These are phyloP conservation scores for Perdita meconis DNA, from an alignment of 2,888 invertebrate genomes.

Conservation along the genomic window DNA sequence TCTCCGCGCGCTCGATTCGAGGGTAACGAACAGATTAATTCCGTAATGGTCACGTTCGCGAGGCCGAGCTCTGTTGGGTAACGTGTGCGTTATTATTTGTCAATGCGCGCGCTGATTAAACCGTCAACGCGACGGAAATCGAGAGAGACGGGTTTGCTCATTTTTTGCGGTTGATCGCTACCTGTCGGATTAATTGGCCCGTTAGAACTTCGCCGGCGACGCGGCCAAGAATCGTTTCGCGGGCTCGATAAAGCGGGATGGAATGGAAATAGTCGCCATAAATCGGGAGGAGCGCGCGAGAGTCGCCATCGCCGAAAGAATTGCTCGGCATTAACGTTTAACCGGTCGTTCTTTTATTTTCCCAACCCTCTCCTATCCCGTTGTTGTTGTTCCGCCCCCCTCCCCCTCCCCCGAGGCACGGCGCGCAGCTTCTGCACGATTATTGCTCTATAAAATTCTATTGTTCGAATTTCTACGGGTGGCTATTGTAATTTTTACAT, in stretches of 20 bases:
- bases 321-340: conserved; percentile 24
- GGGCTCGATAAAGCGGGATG: conserved; percentile 43
- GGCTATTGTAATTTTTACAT: conserved; percentile 27
- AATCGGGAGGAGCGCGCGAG: conserved; percentile 27
- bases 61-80: not conserved
- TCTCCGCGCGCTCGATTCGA: not conserved
- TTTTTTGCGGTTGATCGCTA: conserved; percentile 46
- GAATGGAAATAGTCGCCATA: conserved; percentile 33
- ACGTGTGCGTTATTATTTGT: conserved; percentile 46
- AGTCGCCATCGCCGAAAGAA: conserved; percentile 31
- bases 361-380: too few relatives aligned
- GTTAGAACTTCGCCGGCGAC: conserved; percentile 34
- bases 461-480: conserved; percentile 38
- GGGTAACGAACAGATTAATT: conserved; percentile 40
- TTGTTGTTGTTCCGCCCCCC: too few relatives aligned
- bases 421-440: not conserved
- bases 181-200: conserved; percentile 57
- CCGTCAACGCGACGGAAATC: conserved; percentile 19
- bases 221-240: conserved; percentile 8
- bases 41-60: not conserved
- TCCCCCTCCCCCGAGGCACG: not conserved
- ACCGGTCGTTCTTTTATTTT: conserved; percentile 5
- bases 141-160: conserved; percentile 22
- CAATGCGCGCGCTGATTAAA: conserved; percentile 54
- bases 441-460: conserved; percentile 49